Percentiles rank a stretch among this genome's conserved stretches.
Conservation (phyloP, 2,113 vertebrate genomes). For the Alectura lathami region DNA sequence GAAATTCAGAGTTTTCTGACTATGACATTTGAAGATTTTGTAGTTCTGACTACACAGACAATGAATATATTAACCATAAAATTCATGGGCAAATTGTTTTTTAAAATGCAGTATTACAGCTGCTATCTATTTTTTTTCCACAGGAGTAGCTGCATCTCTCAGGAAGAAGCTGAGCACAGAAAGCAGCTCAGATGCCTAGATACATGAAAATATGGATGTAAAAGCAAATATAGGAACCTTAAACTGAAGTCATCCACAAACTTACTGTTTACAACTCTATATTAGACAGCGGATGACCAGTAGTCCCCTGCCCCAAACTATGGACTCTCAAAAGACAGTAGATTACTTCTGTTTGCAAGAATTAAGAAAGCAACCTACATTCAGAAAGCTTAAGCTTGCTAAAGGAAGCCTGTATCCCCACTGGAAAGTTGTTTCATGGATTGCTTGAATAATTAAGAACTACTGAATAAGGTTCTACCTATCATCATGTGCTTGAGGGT, state of each 20-base stretch:
- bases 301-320: background rate
- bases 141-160: background rate
- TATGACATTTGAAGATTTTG: background rate
- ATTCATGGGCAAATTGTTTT: background rate
- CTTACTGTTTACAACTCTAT: background rate
- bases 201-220: background rate
- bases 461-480: background rate
- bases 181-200: background rate
- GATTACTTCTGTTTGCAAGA: background rate
- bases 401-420: background rate
- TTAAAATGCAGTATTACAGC: background rate
- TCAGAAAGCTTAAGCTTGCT: background rate
- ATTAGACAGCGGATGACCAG: background rate
- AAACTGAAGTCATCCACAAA: background rate
- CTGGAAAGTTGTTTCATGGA: background rate
- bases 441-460: background rate
- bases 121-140: background rate
- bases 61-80: background rate
- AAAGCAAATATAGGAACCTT: background rate
- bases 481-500: background rate
- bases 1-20: background rate
- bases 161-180: background rate
- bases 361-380: background rate
- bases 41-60: background rate
- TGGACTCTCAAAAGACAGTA: background rate